Percentiles rank a stretch among this genome's conserved stretches.
Conservation (phyloP, 2,888 invertebrate species). For the Morpho deidamia region DNA sequence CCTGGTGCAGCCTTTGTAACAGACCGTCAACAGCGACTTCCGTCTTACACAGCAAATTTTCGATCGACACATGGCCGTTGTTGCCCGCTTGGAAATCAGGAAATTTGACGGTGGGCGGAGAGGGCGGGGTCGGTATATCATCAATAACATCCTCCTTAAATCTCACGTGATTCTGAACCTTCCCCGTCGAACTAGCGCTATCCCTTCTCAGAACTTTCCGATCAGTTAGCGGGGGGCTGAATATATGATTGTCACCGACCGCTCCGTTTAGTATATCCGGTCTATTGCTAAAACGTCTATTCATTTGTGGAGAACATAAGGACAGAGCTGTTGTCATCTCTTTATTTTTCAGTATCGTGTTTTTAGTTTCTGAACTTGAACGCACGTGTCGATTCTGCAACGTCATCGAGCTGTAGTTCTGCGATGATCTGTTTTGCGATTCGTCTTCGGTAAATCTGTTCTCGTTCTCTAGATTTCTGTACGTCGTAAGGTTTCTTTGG, state of each 20-base stretch:
- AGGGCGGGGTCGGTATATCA: constrained; percentile 67
- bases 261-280: constrained; percentile 67
- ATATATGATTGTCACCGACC: constrained; percentile 48
- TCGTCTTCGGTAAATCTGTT: constrained; percentile 58
- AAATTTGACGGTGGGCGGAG: constrained; percentile 62
- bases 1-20: constrained; percentile 82
- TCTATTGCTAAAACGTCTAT: constrained; percentile 65
- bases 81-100: constrained; percentile 60
- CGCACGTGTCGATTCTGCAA: constrained; percentile 64
- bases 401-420: constrained; percentile 62
- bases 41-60: constrained; percentile 81
- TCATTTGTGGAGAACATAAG: constrained; percentile 77
- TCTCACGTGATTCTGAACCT: constrained; percentile 65
- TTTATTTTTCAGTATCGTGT: constrained; percentile 66
- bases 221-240: constrained; percentile 57
- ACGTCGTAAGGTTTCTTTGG: constrained; percentile 77
- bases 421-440: constrained; percentile 42
- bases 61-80: constrained; percentile 78
- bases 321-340: constrained; percentile 64
- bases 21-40: constrained; percentile 84
- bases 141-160: constrained; percentile 68
- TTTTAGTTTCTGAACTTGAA: constrained; percentile 70
- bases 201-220: constrained; percentile 51
- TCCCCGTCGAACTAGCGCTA: constrained; percentile 54
- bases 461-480: constrained; percentile 78